phyloP scores from a whole-genome alignment of 2,888 invertebrate genomes.

The Dicycla oo region DNA sequence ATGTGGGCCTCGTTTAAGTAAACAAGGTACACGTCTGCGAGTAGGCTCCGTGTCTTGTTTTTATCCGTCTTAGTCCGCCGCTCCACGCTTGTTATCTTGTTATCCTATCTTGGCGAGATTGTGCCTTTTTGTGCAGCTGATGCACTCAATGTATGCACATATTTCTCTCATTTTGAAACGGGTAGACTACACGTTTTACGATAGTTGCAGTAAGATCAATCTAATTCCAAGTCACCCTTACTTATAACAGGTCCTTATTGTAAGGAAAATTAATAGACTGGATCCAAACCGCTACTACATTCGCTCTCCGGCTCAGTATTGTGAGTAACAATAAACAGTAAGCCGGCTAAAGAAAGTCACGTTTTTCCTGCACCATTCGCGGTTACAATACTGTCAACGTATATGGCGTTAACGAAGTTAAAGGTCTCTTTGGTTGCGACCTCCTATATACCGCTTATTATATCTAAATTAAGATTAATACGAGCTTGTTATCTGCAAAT shows the following conservation, averaged over 20 bases:
- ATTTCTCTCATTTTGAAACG: slow-evolving; percentile 74
- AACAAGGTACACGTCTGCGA: slow-evolving; percentile 86
- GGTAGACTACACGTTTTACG: slow-evolving; percentile 62
- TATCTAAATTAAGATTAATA: slow-evolving; percentile 75
- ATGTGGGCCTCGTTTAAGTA: slow-evolving; percentile 88
- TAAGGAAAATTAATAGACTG: slow-evolving; percentile 44
- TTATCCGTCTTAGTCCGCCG: slow-evolving; percentile 86
- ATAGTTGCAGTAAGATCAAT: slow-evolving; percentile 47
- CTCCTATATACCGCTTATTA: slow-evolving; percentile 77
- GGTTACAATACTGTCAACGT: slow-evolving; percentile 79
- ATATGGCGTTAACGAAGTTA: slow-evolving; percentile 82
- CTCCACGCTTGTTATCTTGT: slow-evolving; percentile 89
- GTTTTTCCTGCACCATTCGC: slow-evolving; percentile 79
- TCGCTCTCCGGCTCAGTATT: slow-evolving; percentile 49
- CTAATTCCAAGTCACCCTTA: slow-evolving; percentile 26
- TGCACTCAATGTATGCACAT: slow-evolving; percentile 80
- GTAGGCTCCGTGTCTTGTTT: slow-evolving; percentile 87
- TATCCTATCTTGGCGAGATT: slow-evolving; percentile 89
- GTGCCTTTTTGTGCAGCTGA: slow-evolving; percentile 86
- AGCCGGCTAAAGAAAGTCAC: slow-evolving; percentile 82
- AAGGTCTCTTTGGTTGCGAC: slow-evolving; percentile 76
- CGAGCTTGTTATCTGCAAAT: slow-evolving; percentile 60
- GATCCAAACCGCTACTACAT: slow-evolving; percentile 37
- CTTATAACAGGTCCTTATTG: slow-evolving; percentile 36
- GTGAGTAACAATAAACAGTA: slow-evolving; percentile 70